Evolutionary conservation across 2,797 vertebrate genomes (phyloP).

Genomic region (Orientallactaga sibirica): DNA sequence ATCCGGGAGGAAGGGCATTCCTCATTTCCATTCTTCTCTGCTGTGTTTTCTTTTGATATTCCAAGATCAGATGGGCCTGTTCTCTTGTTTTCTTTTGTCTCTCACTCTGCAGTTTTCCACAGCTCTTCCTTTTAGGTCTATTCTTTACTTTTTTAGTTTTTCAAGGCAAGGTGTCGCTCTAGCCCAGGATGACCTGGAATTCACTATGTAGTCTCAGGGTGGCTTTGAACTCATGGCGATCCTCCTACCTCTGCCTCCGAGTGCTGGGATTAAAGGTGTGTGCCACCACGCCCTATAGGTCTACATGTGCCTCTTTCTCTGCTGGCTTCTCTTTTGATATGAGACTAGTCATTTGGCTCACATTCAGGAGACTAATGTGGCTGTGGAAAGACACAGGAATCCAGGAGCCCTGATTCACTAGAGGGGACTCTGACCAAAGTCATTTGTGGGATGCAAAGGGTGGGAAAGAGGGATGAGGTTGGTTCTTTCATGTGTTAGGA

Average conservation of each 20-base stretch:
- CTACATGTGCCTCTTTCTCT: no score
- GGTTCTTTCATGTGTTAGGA: constrained; percentile 17
- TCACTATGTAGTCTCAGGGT: no score
- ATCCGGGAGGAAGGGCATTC: not conserved
- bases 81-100: not conserved
- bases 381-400: not conserved
- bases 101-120: not conserved
- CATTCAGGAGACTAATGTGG: not conserved
- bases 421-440: not conserved
- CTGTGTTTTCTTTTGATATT: not conserved
- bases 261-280: no score
- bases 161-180: no score
- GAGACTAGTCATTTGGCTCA: not conserved
- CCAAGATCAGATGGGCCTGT: not conserved
- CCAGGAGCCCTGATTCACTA: not conserved
- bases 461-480: not conserved
- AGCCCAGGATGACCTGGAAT: no score
- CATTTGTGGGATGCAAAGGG: no score
- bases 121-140: not conserved
- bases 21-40: not conserved
- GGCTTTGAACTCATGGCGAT: no score
- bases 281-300: not conserved
- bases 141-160: no score
- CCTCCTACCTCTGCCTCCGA: no score
- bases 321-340: not conserved